Base-by-base conservation (phyloP, 2,888 invertebrate genomes). In the Alcis repandata region DNA sequence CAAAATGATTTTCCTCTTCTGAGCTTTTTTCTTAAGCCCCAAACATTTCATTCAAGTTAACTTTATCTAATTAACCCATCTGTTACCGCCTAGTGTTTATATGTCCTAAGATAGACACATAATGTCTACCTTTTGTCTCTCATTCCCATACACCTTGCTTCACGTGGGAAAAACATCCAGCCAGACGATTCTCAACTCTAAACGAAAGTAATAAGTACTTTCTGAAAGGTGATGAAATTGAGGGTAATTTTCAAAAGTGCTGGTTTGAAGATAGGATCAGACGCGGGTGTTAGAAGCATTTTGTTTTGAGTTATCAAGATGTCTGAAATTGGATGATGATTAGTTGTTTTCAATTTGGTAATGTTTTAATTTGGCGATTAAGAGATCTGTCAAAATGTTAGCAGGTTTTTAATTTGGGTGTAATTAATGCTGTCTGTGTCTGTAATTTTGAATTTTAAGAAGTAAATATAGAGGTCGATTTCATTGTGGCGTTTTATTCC, bases 121-220 rank as follows among this genome's bases (percentile, higher is more conserved):
- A 68, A 69, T 68, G 60, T 54, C 51, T 62, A 45, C 62, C 69
- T 73, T 78, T 80, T 80, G 81, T 78, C 71, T 57, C 41, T 32
- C 10, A 63, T 78, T 82, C 82, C 75, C 80, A 79, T 69, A 73
- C 60, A 45, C 45, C 19, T 79, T 80, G 64, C 76, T 63, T 72
- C 72, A 75, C 72, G 69, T 77, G 78, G 73, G 77, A 76, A 75
- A 61, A 57, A 22, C 27, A 9, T 61, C 56, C 60, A 68, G 70
- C 33, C 56, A 68, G 17, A 61, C 68, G 61, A 79, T 71, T 71
- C 61, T 70, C 51, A 62, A 67, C 76, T 64, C 27, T 73, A 68
- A 61, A 19, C 0, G n/a, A 45, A 68, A 27, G 45, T 1, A 38
- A 63, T 69, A 72, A 71, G 66, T 48, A 41, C 41, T 56, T 61